Percentiles rank a stretch among this genome's conserved stretches.
Conservation (phyloP, 2,113 vertebrate genomes). For the Prolemur simus region DNA sequence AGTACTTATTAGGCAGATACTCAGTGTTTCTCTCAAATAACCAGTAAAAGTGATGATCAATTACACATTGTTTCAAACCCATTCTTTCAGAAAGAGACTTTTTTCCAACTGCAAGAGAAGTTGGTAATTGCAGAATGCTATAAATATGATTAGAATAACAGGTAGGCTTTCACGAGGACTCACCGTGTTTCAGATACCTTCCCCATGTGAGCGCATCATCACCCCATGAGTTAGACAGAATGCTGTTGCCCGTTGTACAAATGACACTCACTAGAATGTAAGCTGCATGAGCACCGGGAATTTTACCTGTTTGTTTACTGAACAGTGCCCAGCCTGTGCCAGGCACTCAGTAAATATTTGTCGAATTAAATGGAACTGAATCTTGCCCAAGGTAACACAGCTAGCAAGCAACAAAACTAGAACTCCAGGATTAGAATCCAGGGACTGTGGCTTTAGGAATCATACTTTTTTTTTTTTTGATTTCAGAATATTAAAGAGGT, state of each 20-base stretch:
- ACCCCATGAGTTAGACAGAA: too few species aligned
- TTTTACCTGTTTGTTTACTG: background rate
- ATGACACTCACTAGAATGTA: background rate
- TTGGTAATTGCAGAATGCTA: background rate
- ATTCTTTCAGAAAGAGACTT: background rate
- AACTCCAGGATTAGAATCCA: background rate
- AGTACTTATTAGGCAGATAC: background rate
- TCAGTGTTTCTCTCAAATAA: background rate
- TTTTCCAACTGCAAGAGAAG: background rate
- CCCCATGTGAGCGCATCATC: accelerated
- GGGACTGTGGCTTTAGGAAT: background rate
- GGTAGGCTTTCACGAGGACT: background rate
- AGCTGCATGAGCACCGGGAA: background rate
- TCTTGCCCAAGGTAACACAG: background rate
- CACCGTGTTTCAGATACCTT: background rate
- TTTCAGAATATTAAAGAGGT: too few species aligned
- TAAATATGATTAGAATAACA: background rate
- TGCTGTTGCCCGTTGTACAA: accelerated
- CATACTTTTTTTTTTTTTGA: too few species aligned
- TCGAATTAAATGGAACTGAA: background rate
- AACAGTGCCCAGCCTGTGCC: background rate
- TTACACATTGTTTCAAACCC: background rate
- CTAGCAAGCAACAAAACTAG: background rate
- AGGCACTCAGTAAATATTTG: background rate
- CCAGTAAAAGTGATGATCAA: background rate